Evolutionary conservation across 2,113 vertebrate genomes (phyloP), one percentile per base, ranked within the genome.

Genomic region (Philantomba maxwellii): DNA sequence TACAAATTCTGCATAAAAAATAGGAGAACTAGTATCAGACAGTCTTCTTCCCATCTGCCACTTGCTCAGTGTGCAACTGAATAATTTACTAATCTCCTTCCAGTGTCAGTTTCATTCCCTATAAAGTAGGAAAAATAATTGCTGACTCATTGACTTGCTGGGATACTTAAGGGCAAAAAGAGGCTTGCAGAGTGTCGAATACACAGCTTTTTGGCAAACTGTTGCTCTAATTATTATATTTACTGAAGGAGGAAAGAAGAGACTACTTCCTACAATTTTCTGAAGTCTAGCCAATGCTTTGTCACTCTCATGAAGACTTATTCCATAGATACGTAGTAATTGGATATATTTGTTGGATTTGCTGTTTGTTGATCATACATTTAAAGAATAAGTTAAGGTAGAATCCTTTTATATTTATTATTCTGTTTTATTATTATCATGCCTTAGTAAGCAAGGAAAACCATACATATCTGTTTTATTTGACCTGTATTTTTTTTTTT

Each of bases 381-480:
- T 16, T 43, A 15, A 4, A 26, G 28, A 64, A 12, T 82, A 33
- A 60, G 30, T 81, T 58, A 87, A 87, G 64, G 21, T 26, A 36
- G 9, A 58, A 25, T 19, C 8, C 14, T 85, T 73, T 73, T 5
- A 39, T 51, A 70, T 82, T 82, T 28, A 51, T 64, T n/a, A 10
- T 8, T 23, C 43, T 55, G 6, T 13, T 33, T 51, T n/a, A 12
- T 92, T 11, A 36, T 43, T 30, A 49, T 28, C 12, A 3, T 45
- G 14, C 3, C 28, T 73, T 33, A 2, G 33, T 30, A 39, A 92
- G 21, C 49, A 53, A 57, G 28, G 28, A n/a, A 45, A 80, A 13
- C 4, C 13, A 1, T 25, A 30, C 25, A 0, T 21, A 11, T 16
- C 45, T 70, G 21, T 55, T 43, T 17, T 30, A 3, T 8, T 36